Conservation (phyloP, 1,140 invertebrate species). For the Ostrea denselamellosa region DNA sequence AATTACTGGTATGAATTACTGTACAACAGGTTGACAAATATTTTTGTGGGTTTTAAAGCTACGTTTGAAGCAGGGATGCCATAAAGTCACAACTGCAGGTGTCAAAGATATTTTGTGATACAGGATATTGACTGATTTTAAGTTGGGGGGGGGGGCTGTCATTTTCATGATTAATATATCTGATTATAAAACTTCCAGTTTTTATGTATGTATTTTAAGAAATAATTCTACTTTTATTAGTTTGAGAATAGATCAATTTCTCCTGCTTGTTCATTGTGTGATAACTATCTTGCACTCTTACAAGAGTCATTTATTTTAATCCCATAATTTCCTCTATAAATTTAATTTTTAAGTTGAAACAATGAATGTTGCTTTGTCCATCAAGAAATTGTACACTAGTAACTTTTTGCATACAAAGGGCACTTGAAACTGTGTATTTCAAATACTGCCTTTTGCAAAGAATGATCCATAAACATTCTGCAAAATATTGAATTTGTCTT, state of each 20-base stretch:
- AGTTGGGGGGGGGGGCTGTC: too few relatives aligned
- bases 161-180: too few relatives aligned
- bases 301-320: background rate
- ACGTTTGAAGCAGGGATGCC: background rate
- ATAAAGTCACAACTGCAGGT: background rate
- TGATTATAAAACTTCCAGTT: too few relatives aligned
- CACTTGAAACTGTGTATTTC: background rate
- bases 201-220: too few relatives aligned
- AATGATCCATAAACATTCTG: constrained; percentile 3
- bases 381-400: background rate
- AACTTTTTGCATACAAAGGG: background rate
- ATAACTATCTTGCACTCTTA: background rate
- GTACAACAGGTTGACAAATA: background rate
- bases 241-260: background rate
- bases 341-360: background rate
- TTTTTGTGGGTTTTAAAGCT: background rate
- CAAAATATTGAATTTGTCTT: constrained; percentile 27
- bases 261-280: background rate
- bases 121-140: too few relatives aligned
- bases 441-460: background rate
- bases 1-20: background rate
- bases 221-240: background rate
- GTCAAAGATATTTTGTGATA: too few relatives aligned
- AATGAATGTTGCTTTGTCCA: background rate
- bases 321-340: background rate